phyloP scores from a whole-genome alignment of 2,113 vertebrate genomes.

The Porphyrio hochstetteri region DNA sequence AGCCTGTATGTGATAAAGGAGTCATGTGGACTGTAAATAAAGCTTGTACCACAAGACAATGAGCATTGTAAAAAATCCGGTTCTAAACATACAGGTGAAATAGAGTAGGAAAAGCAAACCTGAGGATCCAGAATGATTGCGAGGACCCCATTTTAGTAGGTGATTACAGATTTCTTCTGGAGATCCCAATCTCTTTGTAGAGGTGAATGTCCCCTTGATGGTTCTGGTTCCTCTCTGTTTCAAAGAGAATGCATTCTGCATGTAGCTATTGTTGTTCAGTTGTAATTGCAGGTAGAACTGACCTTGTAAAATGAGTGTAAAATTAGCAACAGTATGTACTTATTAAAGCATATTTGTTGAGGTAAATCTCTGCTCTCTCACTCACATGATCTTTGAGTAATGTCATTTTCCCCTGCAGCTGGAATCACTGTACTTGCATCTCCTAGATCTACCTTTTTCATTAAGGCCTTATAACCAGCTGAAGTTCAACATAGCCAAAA shows the following conservation, averaged over 20 bases:
- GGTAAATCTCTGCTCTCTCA: background rate
- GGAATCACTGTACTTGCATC: background rate
- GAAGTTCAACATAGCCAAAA: background rate
- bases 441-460: background rate
- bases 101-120: background rate
- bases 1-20: background rate
- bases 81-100: background rate
- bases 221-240: background rate
- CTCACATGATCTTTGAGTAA: background rate
- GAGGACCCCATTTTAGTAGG: background rate
- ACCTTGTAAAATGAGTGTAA: background rate
- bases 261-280: background rate
- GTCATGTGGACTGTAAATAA: background rate
- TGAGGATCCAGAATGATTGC: background rate
- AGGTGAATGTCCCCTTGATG: background rate
- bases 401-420: background rate
- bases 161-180: background rate
- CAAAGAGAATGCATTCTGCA: background rate
- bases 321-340: background rate
- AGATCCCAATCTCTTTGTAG: background rate
- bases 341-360: background rate
- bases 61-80: background rate
- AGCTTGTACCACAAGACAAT: background rate
- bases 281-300: background rate
- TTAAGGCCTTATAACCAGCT: background rate